Base-by-base conservation (phyloP, 2,113 vertebrate species). In the Hemiprocne comata region DNA sequence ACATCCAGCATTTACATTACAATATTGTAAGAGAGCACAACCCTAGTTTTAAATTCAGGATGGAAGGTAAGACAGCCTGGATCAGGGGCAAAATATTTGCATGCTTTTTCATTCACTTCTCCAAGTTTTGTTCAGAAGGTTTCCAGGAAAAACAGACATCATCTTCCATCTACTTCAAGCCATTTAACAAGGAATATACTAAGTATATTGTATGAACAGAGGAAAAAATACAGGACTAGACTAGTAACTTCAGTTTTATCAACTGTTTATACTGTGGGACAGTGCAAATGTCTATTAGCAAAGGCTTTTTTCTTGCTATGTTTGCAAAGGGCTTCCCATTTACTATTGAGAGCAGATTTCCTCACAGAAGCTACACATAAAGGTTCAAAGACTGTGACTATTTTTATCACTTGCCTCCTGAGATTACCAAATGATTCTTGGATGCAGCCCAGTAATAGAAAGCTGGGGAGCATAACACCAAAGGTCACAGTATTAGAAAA, bases 341-440 rank as follows among this genome's bases (percentile, higher is more conserved):
- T 73, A 83, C 72, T 54, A 44, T 25, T 21, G 46, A 88, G 62
- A 93, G 86, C 72, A 81, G 42, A 81, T 65, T 93, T 53, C 71
- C 29, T 62, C 82, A 58, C 17, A 90, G 87, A 73, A 84, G 53
- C 72, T 65, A 53, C 34, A 84, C n/a, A 74, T 60, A 60, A 64
- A 88, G 70, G 74, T 85, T 73, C 70, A 88, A 57, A 92, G 76
- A 87, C 54, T 20, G 40, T 31, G n/a, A 31, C 73, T 90, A 77
- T 83, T 93, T 96, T 97, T 94, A 51, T 13, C 69, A 13, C 69
- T 60, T 65, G 66, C 50, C 78, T 54, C n/a, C 36, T 57, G 72
- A 89, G 33, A 85, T 72, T 71, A 90, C n/a, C 76, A 86, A 89
- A 84, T 60, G 69, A 74, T 78, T 92, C 87, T 67, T 67, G 92